Percentiles rank a stretch among this genome's conserved stretches.
phyloP scores from a whole-genome alignment of 1,140 invertebrate genomes.

The Agrilus planipennis region DNA sequence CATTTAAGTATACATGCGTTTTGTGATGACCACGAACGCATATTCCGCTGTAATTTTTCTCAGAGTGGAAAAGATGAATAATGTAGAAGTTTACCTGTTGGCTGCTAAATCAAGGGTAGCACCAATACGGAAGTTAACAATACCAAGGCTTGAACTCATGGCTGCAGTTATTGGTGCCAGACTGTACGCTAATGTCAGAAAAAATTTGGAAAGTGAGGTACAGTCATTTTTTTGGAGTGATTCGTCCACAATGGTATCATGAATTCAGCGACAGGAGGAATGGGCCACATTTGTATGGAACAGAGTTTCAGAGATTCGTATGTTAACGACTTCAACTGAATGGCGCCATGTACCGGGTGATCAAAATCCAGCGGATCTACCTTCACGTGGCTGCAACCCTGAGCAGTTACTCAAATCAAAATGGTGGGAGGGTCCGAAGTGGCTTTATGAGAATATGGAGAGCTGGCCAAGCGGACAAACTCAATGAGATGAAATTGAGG shows the following conservation, averaged over 20 bases:
- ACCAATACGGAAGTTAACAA: slow-evolving; percentile 13
- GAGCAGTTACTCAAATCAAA: background rate
- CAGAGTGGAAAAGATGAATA: background rate
- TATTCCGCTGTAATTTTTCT: slow-evolving; percentile 3
- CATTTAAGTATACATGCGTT: slow-evolving; percentile 2
- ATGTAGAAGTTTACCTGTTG: slow-evolving; percentile 2
- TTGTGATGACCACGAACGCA: background rate
- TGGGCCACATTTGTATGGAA: slow-evolving; percentile 22
- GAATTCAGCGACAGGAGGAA: slow-evolving; percentile 20
- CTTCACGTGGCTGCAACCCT: background rate
- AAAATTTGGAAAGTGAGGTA: background rate
- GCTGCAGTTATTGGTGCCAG: slow-evolving; percentile 1
- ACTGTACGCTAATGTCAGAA: background rate
- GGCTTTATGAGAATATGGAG: too few relatives aligned
- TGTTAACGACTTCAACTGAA: background rate
- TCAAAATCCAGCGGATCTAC: slow-evolving; percentile 30
- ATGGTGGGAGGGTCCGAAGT: slow-evolving; percentile 1
- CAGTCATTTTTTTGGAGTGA: slow-evolving; percentile 21
- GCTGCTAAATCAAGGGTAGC: slow-evolving; percentile 15
- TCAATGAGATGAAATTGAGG: too few relatives aligned
- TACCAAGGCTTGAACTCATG: slow-evolving; percentile 15
- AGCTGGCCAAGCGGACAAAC: too few relatives aligned
- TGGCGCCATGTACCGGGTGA: slow-evolving; percentile 23
- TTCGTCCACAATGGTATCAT: slow-evolving; percentile 24
- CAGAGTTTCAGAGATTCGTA: slow-evolving; percentile 17